These are phyloP conservation scores for Pseudococcus jackbeardsleyi DNA, from an alignment of 2,888 invertebrate genomes.

Conservation along the genomic window DNA sequence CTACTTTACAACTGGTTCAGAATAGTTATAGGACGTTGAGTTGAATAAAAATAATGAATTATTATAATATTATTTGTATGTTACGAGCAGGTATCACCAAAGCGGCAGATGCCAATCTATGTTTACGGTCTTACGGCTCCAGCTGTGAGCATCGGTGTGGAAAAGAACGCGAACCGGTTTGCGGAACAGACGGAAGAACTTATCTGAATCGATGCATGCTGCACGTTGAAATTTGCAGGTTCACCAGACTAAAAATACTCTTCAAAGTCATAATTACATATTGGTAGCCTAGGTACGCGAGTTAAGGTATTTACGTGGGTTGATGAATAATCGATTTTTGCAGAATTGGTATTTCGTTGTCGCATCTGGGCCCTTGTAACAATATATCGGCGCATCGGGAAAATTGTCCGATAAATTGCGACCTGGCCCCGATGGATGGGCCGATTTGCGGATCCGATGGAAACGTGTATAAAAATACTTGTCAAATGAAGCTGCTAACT, in stretches of 20 bases:
- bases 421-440: conserved; percentile 87
- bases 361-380: conserved; percentile 77
- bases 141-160: conserved; percentile 82
- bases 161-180: conserved; percentile 87
- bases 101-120: conserved; percentile 72
- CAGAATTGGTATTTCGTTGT: conserved; percentile 76
- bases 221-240: conserved; percentile 84
- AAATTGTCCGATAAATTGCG: conserved; percentile 90
- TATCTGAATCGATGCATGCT: conserved; percentile 85
- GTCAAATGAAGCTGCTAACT: conserved; percentile 91
- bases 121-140: conserved; percentile 78
- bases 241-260: conserved; percentile 66
- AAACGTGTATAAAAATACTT: conserved; percentile 92
- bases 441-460: conserved; percentile 94
- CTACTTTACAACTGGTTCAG: conserved; percentile 17
- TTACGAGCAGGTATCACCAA: conserved; percentile 69
- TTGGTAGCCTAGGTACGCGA: not conserved
- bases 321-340: conserved; percentile 66
- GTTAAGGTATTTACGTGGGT: not conserved
- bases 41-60: conserved; percentile 23
- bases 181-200: conserved; percentile 88
- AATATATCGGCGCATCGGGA: conserved; percentile 86
- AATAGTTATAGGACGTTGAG: not conserved
- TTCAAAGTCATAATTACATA: not conserved
- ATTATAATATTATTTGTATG: conserved; percentile 36